These are phyloP conservation scores for Aurelia sp. DNA, from an alignment of 30 jellyfish, hydroid and myxozoan species.

Conservation along the genomic window DNA sequence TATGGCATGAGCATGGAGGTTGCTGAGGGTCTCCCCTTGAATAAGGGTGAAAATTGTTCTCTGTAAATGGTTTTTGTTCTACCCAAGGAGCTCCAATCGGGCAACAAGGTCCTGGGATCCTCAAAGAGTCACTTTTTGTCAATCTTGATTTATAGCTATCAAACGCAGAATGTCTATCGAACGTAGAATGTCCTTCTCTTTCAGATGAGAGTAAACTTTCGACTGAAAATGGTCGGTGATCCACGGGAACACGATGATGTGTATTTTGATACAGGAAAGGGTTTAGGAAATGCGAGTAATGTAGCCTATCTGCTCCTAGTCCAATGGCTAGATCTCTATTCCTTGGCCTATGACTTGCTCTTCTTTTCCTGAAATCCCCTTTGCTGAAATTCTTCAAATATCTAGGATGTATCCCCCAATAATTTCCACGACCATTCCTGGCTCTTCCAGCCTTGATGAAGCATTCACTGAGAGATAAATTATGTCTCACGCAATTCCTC, in stretches of 20 bases:
- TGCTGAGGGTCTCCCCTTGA: slow-evolving; percentile 41
- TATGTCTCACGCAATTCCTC: slow-evolving; percentile 98
- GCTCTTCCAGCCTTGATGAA: slow-evolving; percentile 98
- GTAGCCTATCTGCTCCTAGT: slow-evolving; percentile 66
- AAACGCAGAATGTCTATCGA: slow-evolving; percentile 66
- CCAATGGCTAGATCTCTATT: slow-evolving; percentile 88
- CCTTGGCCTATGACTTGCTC: slow-evolving; percentile 97
- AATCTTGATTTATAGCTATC: slow-evolving; percentile 54
- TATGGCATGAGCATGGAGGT: slow-evolving; percentile 71
- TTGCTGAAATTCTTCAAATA: slow-evolving; percentile 91
- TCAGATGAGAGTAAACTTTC: slow-evolving; percentile 87
- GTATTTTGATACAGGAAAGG: slow-evolving; percentile 57
- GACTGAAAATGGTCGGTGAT: slow-evolving; percentile 71
- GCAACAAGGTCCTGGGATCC: slow-evolving; percentile 66
- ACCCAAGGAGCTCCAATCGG: slow-evolving; percentile 51
- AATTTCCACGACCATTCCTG: slow-evolving; percentile 97
- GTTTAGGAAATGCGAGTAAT: slow-evolving; percentile 66
- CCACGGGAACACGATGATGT: slow-evolving; percentile 51
- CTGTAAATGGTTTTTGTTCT: slow-evolving; percentile 61
- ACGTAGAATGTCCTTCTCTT: slow-evolving; percentile 67
- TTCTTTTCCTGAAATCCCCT: slow-evolving; percentile 95
- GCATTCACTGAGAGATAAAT: slow-evolving; percentile 94
- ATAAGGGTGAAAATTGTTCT: slow-evolving; percentile 34
- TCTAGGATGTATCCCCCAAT: slow-evolving; percentile 99
- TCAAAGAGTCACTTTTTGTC: slow-evolving; percentile 19